Percentiles rank a stretch among this genome's conserved stretches.
Evolutionary conservation across 2,888 invertebrate genomes (phyloP).

Genomic region (Eugnorisma glareosa): DNA sequence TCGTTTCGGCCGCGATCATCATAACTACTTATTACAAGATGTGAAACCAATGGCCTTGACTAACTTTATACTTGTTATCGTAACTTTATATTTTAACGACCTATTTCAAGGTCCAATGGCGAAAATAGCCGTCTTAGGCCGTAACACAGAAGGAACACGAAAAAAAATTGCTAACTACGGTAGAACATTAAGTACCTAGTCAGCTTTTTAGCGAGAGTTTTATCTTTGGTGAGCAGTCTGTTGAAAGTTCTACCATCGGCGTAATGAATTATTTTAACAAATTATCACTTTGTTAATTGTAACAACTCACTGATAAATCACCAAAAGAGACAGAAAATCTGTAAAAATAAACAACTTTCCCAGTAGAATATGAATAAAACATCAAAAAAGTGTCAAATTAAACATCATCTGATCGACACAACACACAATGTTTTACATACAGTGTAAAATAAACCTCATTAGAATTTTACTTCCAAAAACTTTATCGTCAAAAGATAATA

Average conservation of each 20-base stretch:
- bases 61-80: conserved; percentile 1
- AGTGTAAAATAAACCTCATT: too few relatives aligned
- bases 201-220: neutral
- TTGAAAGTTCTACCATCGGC: neutral
- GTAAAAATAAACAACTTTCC: neutral
- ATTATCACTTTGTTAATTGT: neutral
- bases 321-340: neutral
- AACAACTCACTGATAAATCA: neutral
- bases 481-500: too few relatives aligned
- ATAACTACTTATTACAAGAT: neutral
- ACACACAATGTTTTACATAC: too few relatives aligned
- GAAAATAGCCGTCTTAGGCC: neutral
- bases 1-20: neutral
- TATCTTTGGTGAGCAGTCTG: neutral
- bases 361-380: too few relatives aligned
- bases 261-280: neutral
- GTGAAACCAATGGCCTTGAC: conserved; percentile 24
- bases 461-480: too few relatives aligned
- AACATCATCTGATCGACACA: too few relatives aligned
- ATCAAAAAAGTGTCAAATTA: too few relatives aligned
- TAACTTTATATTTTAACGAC: neutral
- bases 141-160: neutral
- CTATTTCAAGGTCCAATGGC: conserved; percentile 38
- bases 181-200: neutral
- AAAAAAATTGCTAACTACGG: neutral